Conservation (phyloP, 1,140 invertebrate species). For the Branchinecta lindahli region DNA sequence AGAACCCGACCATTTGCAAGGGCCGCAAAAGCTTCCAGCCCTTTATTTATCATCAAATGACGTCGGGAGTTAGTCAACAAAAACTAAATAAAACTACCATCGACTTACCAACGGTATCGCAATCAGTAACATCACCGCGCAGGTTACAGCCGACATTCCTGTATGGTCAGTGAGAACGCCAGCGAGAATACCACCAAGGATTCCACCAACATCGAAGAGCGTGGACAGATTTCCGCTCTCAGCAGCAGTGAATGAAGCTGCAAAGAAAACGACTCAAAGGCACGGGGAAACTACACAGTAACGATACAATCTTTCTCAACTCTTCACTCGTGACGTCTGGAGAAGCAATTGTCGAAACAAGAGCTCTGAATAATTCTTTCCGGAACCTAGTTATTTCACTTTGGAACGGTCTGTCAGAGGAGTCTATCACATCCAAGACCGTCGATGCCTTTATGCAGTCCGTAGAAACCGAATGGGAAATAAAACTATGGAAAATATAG, state of each 20-base stretch:
- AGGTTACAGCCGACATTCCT: slow-evolving; percentile 68
- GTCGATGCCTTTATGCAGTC: too few species aligned
- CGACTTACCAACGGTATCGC: slow-evolving; percentile 62
- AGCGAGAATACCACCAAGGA: slow-evolving; percentile 71
- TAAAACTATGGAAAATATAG: too few species aligned
- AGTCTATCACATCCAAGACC: too few species aligned
- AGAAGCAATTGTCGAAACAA: neutral
- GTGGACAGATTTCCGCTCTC: slow-evolving; percentile 69
- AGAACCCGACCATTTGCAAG: too few species aligned
- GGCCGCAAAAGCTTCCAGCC: too few species aligned
- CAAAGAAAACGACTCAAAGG: slow-evolving; percentile 25
- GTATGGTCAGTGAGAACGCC: slow-evolving; percentile 67
- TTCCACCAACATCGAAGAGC: slow-evolving; percentile 79
- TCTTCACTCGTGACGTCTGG: neutral
- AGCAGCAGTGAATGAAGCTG: slow-evolving; percentile 50
- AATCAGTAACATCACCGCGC: slow-evolving; percentile 58
- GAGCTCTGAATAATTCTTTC: too few species aligned
- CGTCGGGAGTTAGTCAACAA: too few species aligned
- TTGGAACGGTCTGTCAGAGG: too few species aligned
- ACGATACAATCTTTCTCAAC: slow-evolving; percentile 10
- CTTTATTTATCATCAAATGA: too few species aligned
- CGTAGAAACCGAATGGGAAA: too few species aligned
- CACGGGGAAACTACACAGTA: slow-evolving; percentile 20
- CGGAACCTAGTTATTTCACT: too few species aligned
- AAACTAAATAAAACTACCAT: too few species aligned